A percentile compares a stretch with the other conserved stretches of the same genome.
These are phyloP conservation scores for Oxygymnocypris stewartii DNA, from an alignment of 2,113 vertebrate species.

Conservation along the genomic window DNA sequence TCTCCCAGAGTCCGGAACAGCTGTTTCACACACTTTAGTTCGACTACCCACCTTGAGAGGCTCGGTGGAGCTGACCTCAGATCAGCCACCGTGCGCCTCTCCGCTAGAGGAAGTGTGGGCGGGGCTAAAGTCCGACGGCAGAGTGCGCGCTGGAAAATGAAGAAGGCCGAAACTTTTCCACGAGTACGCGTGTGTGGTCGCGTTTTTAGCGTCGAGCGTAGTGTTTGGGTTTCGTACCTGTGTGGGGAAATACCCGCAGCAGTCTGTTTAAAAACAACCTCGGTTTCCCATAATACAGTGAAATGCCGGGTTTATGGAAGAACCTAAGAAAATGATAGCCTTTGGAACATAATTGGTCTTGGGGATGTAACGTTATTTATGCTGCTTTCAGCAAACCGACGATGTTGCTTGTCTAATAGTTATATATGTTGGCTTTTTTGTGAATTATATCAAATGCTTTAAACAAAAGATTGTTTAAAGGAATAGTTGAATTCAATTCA, in stretches of 20 bases:
- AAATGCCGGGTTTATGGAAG: background rate
- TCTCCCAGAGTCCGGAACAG: conserved; percentile 21
- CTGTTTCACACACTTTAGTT: conserved; percentile 34
- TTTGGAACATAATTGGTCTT: background rate
- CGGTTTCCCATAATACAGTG: background rate
- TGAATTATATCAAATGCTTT: background rate
- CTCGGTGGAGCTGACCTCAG: background rate
- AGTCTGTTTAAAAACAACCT: conserved; percentile 4
- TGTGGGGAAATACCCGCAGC: conserved; percentile 17
- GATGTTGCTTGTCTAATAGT: too few relatives aligned
- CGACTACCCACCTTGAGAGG: conserved; percentile 20
- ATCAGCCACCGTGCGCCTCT: background rate
- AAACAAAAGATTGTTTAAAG: background rate
- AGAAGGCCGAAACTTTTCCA: conserved; percentile 27
- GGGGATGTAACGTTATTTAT: background rate
- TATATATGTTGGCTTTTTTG: background rate
- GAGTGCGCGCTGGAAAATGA: conserved; percentile 23
- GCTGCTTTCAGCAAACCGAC: background rate
- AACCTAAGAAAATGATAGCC: background rate
- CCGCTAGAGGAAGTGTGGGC: conserved; percentile 2
- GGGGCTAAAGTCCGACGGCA: background rate
- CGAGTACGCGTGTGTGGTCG: conserved; percentile 10
- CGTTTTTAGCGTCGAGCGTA: background rate
- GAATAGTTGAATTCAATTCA: too few relatives aligned
- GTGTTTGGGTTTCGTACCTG: background rate